These are phyloP conservation scores for Pristionchus entomophagus DNA, from an alignment of 2,888 invertebrate species.

Conservation along the genomic window DNA sequence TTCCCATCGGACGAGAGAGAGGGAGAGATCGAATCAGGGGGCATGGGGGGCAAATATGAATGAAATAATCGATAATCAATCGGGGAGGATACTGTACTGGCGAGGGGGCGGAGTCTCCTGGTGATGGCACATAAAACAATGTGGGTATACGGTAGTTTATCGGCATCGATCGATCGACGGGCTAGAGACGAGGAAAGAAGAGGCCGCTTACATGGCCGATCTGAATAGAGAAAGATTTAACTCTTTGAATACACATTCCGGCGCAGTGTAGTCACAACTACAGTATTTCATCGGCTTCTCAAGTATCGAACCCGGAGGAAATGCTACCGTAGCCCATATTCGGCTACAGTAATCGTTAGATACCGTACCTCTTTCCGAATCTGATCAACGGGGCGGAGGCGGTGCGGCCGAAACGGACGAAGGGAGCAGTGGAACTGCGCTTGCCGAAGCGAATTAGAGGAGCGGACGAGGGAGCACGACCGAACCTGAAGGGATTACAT, in stretches of 20 bases:
- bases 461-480: constrained; percentile 45
- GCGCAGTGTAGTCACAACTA: too few species aligned
- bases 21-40: neutral
- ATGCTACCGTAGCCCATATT: neutral
- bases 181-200: neutral
- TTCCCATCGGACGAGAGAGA: neutral
- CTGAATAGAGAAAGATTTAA: neutral
- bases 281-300: neutral
- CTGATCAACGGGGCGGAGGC: constrained; percentile 46
- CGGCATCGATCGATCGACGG: constrained; percentile 22
- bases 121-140: constrained; percentile 1
- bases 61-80: constrained; percentile 4
- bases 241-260: too few species aligned
- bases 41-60: neutral
- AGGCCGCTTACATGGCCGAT: constrained; percentile 11
- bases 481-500: constrained; percentile 47
- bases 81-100: constrained; percentile 34
- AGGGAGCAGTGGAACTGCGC: constrained; percentile 34
- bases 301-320: neutral
- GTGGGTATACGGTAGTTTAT: constrained; percentile 5
- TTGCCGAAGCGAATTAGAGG: constrained; percentile 48
- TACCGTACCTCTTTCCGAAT: constrained; percentile 45
- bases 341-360: too few species aligned
- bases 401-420: constrained; percentile 48
- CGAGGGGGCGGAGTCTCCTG: constrained; percentile 20